These are phyloP conservation scores for Zapornia atra DNA, from an alignment of 2,113 vertebrate species.

Conservation along the genomic window DNA sequence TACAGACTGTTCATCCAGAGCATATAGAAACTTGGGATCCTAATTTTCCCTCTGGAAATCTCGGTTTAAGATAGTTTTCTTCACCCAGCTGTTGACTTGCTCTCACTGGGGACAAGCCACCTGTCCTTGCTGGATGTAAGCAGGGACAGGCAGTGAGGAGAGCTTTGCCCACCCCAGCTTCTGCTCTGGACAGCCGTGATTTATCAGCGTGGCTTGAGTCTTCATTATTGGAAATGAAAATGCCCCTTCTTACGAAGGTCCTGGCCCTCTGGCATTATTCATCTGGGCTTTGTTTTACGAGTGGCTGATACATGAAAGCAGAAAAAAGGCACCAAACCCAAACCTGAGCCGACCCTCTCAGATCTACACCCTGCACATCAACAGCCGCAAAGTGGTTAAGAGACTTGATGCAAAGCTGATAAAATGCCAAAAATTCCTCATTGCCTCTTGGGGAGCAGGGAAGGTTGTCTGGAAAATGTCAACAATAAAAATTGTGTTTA, in stretches of 20 bases:
- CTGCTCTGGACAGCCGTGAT: not conserved
- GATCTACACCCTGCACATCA: not conserved
- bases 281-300: constrained; percentile 17
- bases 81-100: not conserved
- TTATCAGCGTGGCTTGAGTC: constrained; percentile 3
- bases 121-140: not conserved
- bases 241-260: not conserved
- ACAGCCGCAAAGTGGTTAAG: constrained; percentile 68
- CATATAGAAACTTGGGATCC: not conserved
- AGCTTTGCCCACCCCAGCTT: not conserved
- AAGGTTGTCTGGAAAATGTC: constrained; percentile 79
- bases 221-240: constrained; percentile 10
- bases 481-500: constrained; percentile 84
- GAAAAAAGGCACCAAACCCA: not conserved
- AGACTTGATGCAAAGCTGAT: constrained; percentile 65
- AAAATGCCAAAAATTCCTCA: constrained; percentile 80
- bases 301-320: constrained; percentile 17
- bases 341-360: constrained; percentile 37
- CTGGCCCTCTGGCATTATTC: not conserved
- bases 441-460: constrained; percentile 61
- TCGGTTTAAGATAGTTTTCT: not conserved
- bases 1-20: not conserved
- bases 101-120: not conserved
- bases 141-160: constrained; percentile 27
- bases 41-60: not conserved